Evolutionary conservation across 2,888 invertebrate species (phyloP).

Genomic region (Tryphoninae sp.): DNA sequence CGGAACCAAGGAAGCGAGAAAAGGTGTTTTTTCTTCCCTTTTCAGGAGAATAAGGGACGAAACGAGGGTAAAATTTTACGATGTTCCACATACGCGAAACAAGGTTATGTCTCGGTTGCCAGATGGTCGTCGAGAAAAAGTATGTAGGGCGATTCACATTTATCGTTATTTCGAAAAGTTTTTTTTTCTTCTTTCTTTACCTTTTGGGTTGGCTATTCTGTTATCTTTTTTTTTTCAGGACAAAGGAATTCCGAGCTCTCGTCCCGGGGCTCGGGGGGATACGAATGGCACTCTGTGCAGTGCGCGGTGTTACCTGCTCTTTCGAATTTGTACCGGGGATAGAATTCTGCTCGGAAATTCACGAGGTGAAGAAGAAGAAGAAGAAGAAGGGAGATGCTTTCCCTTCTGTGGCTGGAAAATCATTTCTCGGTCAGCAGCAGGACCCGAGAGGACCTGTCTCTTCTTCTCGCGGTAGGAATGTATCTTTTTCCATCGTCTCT

Average conservation of each 20-base stretch:
- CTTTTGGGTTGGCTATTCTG: constrained; percentile 11
- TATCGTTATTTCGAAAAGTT: constrained; percentile 35
- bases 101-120: constrained; percentile 7
- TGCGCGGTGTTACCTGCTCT: constrained; percentile 60
- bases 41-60: neutral
- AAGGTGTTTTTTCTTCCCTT: neutral
- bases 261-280: constrained; percentile 18
- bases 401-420: constrained; percentile 67
- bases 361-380: constrained; percentile 7
- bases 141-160: constrained; percentile 35
- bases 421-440: constrained; percentile 62
- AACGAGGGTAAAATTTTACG: neutral
- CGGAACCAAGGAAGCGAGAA: neutral
- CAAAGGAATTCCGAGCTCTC: constrained; percentile 43
- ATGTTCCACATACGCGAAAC: neutral
- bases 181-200: constrained; percentile 15
- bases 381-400: constrained; percentile 47
- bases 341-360: constrained; percentile 40
- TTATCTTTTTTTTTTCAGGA: constrained; percentile 27
- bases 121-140: constrained; percentile 39
- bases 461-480: constrained; percentile 32
- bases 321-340: constrained; percentile 9
- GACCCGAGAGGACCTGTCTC: constrained; percentile 43
- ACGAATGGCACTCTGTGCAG: constrained; percentile 13
- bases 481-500: constrained; percentile 8